A percentile compares a stretch with the other conserved stretches of the same genome.
phyloP scores from a whole-genome alignment of 1,140 invertebrate genomes.

The Scaptomyza graminum region DNA sequence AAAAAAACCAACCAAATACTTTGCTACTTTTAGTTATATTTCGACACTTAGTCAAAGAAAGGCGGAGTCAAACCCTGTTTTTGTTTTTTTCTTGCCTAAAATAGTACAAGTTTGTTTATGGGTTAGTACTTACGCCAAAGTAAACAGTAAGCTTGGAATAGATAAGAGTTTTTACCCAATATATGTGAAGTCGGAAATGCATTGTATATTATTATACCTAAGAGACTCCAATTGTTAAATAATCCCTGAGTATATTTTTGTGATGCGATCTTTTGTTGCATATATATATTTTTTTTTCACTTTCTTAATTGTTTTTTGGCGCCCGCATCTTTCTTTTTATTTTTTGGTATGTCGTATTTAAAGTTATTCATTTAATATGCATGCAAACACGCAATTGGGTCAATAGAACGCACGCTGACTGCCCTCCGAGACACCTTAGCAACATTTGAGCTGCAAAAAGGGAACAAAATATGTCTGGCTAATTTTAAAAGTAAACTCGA shows the following conservation, averaged over 20 bases:
- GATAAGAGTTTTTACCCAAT: not conserved
- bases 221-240: not conserved
- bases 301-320: not conserved
- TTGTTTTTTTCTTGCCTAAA: slow-evolving; percentile 3
- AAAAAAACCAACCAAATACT: slow-evolving; percentile 5
- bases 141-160: slow-evolving; percentile 5
- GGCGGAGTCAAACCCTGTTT: not conserved
- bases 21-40: slow-evolving; percentile 34
- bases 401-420: slow-evolving; percentile 62
- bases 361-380: slow-evolving; percentile 20
- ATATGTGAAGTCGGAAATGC: not conserved
- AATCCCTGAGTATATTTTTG: not conserved
- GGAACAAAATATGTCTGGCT: slow-evolving; percentile 52
- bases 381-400: slow-evolving; percentile 63
- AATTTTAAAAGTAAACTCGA: slow-evolving; percentile 69
- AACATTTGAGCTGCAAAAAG: slow-evolving; percentile 36
- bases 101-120: slow-evolving; percentile 1
- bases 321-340: not conserved
- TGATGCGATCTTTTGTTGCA: not conserved
- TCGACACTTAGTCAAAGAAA: not conserved
- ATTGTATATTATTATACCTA: not conserved
- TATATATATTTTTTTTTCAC: not conserved
- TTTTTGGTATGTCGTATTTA: slow-evolving; percentile 47
- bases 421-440: slow-evolving; percentile 21
- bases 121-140: not conserved